These are phyloP conservation scores for Gobius niger DNA, from an alignment of 2,113 vertebrate genomes.

Conservation along the genomic window DNA sequence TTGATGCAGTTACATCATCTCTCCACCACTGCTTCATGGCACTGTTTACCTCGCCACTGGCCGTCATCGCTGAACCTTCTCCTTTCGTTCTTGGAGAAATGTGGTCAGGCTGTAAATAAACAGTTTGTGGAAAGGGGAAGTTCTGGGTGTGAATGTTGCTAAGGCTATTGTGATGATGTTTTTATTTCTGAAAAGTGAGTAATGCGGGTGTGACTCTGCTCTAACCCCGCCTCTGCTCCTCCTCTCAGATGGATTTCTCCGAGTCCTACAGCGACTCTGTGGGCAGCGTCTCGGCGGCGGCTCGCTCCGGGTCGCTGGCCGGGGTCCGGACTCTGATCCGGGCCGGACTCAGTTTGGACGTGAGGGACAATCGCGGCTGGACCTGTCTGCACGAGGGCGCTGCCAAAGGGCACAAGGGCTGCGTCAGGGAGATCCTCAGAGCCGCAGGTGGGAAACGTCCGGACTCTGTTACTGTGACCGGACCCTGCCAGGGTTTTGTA, in stretches of 20 bases:
- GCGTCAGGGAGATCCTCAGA: constrained; percentile 77
- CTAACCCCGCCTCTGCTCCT: neutral
- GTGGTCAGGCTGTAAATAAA: too few species aligned
- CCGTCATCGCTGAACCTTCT: too few species aligned
- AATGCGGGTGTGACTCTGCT: neutral
- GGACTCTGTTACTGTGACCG: neutral
- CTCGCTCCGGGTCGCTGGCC: constrained; percentile 76
- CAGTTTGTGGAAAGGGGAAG: too few species aligned
- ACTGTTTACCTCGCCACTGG: too few species aligned
- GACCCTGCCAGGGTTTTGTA: too few species aligned
- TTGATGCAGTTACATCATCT: too few species aligned
- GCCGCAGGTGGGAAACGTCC: constrained; percentile 56
- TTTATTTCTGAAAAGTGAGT: too few species aligned
- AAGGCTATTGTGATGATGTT: too few species aligned
- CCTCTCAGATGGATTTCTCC: constrained; percentile 84
- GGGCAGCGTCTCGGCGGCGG: constrained; percentile 83
- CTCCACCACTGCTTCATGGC: too few species aligned
- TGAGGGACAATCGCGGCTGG: constrained; percentile 94
- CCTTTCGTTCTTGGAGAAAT: too few species aligned
- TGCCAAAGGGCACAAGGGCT: constrained; percentile 78
- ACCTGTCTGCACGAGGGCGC: constrained; percentile 89
- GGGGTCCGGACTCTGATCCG: constrained; percentile 79
- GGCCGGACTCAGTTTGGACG: constrained; percentile 79
- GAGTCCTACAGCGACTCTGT: constrained; percentile 87
- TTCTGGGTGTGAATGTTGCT: too few species aligned